These are phyloP conservation scores for Drosophila picticornis DNA, from an alignment of 2,888 invertebrate genomes.

Conservation along the genomic window DNA sequence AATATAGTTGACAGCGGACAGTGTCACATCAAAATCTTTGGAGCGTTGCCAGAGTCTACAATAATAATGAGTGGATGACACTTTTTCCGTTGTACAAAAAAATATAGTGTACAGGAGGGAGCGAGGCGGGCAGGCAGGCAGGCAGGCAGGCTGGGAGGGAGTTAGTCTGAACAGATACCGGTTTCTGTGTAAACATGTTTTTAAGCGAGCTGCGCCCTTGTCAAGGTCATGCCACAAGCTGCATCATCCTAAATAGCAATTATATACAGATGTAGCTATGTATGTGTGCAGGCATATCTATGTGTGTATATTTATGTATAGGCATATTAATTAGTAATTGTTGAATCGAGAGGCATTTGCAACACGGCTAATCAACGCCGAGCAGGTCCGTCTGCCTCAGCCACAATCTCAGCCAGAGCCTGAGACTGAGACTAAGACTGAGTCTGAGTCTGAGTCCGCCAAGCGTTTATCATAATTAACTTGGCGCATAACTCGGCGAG, in stretches of 20 bases:
- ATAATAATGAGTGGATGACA: constrained; percentile 37
- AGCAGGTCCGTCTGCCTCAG: background rate
- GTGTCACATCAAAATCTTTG: constrained; percentile 51
- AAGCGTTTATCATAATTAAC: constrained; percentile 59
- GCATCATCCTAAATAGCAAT: constrained; percentile 10
- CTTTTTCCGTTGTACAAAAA: background rate
- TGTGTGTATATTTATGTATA: background rate
- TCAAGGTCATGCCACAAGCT: constrained; percentile 55
- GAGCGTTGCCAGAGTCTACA: constrained; percentile 62
- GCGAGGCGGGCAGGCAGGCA: background rate
- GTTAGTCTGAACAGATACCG: constrained; percentile 46
- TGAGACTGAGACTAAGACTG: accelerated
- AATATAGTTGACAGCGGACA: background rate
- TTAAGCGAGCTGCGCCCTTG: constrained; percentile 68
- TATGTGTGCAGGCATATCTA: background rate
- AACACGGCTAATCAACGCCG: constrained; percentile 16
- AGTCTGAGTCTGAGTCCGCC: background rate
- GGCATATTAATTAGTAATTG: constrained; percentile 14
- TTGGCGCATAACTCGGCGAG: constrained; percentile 49
- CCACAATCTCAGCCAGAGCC: background rate
- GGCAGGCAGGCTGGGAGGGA: background rate
- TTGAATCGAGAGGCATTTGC: constrained; percentile 17
- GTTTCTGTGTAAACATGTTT: constrained; percentile 67
- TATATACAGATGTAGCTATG: background rate
- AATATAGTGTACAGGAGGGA: background rate